phyloP scores from a whole-genome alignment of 2,888 invertebrate genomes.

The Caenorhabditis imperialis region DNA sequence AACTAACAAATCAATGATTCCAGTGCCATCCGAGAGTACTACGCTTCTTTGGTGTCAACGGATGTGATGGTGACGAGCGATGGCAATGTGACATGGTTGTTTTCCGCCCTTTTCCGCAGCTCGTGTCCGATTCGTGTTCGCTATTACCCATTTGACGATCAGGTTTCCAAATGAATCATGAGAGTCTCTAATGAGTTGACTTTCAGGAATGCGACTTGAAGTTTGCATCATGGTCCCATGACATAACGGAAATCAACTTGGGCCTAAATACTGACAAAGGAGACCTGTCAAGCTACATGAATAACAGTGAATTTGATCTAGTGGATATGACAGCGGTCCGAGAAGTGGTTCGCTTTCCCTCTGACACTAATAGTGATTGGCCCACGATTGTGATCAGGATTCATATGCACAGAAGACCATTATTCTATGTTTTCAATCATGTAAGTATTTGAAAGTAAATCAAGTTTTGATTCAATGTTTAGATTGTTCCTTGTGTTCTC shows the following conservation, averaged over 20 bases:
- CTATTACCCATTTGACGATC: slow-evolving; percentile 82
- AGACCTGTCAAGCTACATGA: slow-evolving; percentile 90
- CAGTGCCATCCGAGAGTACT: slow-evolving; percentile 79
- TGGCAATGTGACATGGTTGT: slow-evolving; percentile 82
- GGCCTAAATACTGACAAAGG: slow-evolving; percentile 86
- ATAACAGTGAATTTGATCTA: slow-evolving; percentile 91
- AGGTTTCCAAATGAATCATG: slow-evolving; percentile 51
- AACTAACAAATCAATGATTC: too few relatives aligned
- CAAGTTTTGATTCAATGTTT: not conserved
- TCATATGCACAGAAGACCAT: slow-evolving; percentile 80
- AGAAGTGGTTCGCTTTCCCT: slow-evolving; percentile 70
- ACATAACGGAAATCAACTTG: slow-evolving; percentile 81
- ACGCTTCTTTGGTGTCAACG: slow-evolving; percentile 80
- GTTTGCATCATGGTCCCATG: slow-evolving; percentile 82
- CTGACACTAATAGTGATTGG: slow-evolving; percentile 79
- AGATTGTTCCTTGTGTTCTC: slow-evolving; percentile 81
- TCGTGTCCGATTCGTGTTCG: slow-evolving; percentile 80
- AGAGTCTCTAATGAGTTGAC: not conserved
- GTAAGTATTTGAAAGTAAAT: slow-evolving; percentile 51
- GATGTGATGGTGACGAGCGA: slow-evolving; percentile 81
- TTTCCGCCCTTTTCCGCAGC: slow-evolving; percentile 81
- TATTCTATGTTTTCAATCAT: slow-evolving; percentile 81
- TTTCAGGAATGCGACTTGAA: slow-evolving; percentile 81
- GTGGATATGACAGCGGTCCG: slow-evolving; percentile 79
- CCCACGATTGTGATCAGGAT: slow-evolving; percentile 81